Evolutionary conservation across 2,888 invertebrate genomes (phyloP).

Genomic region (Toxonevra muliebris): DNA sequence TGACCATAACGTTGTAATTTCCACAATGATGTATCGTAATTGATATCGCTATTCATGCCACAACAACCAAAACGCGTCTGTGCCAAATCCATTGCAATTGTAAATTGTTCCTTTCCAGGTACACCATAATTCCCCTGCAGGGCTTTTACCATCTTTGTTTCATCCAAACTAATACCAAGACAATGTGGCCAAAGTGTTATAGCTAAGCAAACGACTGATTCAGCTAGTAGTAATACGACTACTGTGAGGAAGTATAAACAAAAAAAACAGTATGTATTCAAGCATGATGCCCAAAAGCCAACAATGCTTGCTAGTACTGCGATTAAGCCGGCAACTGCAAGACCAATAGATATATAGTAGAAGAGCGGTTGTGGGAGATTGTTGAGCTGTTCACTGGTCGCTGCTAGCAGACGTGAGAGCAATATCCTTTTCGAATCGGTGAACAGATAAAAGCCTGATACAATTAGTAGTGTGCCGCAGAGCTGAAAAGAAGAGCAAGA

Average conservation of each 20-base stretch:
- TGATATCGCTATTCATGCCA: conserved; percentile 79
- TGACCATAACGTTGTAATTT: conserved; percentile 78
- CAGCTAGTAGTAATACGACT: conserved; percentile 73
- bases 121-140: conserved; percentile 81
- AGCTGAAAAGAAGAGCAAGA: conserved; percentile 67
- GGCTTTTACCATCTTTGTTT: conserved; percentile 74
- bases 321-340: conserved; percentile 75
- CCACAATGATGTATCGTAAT: conserved; percentile 86
- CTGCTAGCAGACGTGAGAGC: conserved; percentile 75
- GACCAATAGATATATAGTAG: conserved; percentile 77
- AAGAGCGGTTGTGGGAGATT: conserved; percentile 77
- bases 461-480: conserved; percentile 76
- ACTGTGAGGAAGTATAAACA: conserved; percentile 78
- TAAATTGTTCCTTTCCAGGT: conserved; percentile 75
- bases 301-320: conserved; percentile 76
- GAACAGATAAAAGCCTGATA: conserved; percentile 77
- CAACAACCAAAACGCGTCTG: conserved; percentile 80
- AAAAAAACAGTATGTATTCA: conserved; percentile 78
- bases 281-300: conserved; percentile 84
- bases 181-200: conserved; percentile 82
- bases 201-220: conserved; percentile 76
- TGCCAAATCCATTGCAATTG: conserved; percentile 81
- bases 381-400: conserved; percentile 67
- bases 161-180: conserved; percentile 75
- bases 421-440: conserved; percentile 77